These are phyloP conservation scores for Platycheirus rosarum DNA, from an alignment of 2,888 invertebrate species.

Conservation along the genomic window DNA sequence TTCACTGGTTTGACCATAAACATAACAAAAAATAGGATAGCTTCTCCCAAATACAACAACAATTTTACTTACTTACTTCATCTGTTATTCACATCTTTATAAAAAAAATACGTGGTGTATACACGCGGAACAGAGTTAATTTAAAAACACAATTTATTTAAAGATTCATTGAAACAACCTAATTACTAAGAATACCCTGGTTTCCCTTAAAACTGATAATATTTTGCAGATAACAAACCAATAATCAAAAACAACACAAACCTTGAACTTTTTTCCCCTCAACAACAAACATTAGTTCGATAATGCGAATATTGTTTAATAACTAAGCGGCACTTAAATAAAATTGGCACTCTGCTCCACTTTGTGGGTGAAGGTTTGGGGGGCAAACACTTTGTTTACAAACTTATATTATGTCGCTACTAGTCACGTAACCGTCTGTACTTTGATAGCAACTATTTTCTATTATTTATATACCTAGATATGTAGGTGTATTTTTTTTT, in stretches of 20 bases:
- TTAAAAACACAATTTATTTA: no score
- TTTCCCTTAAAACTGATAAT: conserved; percentile 21
- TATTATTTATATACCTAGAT: neutral
- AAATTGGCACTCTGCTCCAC: conserved; percentile 12
- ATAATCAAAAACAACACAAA: conserved; percentile 17
- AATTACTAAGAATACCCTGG: neutral
- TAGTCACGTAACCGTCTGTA: conserved; percentile 22
- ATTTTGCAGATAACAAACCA: conserved; percentile 2
- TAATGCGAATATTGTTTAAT: conserved; percentile 13
- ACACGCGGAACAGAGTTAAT: no score
- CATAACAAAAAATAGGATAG: no score
- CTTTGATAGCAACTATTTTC: conserved; percentile 2
- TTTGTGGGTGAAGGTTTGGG: conserved; percentile 36
- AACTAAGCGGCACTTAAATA: conserved; percentile 18
- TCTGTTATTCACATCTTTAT: no score
- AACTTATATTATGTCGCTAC: neutral
- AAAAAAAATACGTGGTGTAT: no score
- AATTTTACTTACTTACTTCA: no score
- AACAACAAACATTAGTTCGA: conserved; percentile 24
- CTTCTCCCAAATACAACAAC: no score
- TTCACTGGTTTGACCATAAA: no score
- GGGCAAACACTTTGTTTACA: conserved; percentile 8
- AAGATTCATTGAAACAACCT: no score
- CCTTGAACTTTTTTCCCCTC: conserved; percentile 29
- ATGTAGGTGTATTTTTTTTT: no score